Percentiles rank a stretch among this genome's conserved stretches.
Evolutionary conservation across 2,113 vertebrate genomes (phyloP).

Genomic region (Lagopus muta): DNA sequence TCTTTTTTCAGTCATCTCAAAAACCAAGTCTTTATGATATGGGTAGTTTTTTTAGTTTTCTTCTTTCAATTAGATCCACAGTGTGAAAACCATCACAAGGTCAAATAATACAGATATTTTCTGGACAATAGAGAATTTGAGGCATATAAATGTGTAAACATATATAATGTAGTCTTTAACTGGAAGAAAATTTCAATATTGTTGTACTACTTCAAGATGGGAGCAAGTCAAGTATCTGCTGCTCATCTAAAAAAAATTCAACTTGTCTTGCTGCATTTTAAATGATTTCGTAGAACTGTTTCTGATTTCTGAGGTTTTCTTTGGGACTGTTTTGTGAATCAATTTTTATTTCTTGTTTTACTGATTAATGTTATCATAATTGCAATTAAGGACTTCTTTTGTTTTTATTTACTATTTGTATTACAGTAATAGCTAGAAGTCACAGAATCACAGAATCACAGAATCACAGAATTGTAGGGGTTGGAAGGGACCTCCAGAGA

Average conservation of each 20-base stretch:
- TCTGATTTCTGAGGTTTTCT: not conserved
- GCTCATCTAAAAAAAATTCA: not conserved
- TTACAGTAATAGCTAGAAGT: not conserved
- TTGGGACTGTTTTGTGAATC: not conserved
- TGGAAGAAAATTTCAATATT: not conserved
- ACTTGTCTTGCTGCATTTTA: not conserved
- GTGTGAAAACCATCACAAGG: not conserved
- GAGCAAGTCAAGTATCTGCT: not conserved
- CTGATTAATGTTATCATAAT: not conserved
- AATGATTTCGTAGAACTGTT: not conserved
- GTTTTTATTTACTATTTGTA: not conserved
- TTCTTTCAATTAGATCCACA: not conserved
- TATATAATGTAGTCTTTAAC: not conserved
- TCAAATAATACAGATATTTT: not conserved
- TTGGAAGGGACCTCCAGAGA: too few relatives aligned
- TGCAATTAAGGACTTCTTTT: not conserved
- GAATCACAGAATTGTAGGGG: too few relatives aligned
- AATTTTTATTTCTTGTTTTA: not conserved
- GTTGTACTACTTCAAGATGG: not conserved
- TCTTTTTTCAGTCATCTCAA: slow-evolving; percentile 14
- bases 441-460: too few relatives aligned
- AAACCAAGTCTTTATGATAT: not conserved
- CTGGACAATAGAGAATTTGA: not conserved
- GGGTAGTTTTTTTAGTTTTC: not conserved
- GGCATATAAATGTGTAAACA: not conserved